A percentile compares a stretch with the other conserved stretches of the same genome.
Evolutionary conservation across 2,113 vertebrate species (phyloP).

Genomic region (Paracanthobrama guichenoti): DNA sequence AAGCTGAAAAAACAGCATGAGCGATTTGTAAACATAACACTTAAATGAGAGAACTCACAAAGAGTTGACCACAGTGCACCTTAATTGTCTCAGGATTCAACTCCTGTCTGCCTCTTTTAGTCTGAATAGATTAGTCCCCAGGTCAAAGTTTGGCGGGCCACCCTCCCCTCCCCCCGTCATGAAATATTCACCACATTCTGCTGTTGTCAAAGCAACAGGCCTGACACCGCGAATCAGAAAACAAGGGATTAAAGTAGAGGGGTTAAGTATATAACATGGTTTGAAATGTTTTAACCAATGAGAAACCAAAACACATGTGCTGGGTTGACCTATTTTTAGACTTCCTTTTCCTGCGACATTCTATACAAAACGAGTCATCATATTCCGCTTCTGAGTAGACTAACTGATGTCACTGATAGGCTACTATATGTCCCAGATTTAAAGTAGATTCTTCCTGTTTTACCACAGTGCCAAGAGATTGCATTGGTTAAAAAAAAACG

Average conservation of each 20-base stretch:
- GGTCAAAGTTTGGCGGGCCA: slow-evolving; percentile 32
- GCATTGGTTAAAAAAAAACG: neutral
- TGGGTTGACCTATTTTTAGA: slow-evolving; percentile 25
- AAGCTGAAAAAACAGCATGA: slow-evolving; percentile 16
- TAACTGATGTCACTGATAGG: neutral
- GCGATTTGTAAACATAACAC: neutral
- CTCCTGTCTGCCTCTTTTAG: slow-evolving; percentile 22
- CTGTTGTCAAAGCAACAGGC: slow-evolving; percentile 53
- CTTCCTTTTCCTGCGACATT: slow-evolving; percentile 32
- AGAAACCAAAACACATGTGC: slow-evolving; percentile 4
- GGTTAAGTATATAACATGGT: slow-evolving; percentile 17
- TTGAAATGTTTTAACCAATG: neutral
- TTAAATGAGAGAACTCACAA: slow-evolving; percentile 31
- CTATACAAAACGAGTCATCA: neutral
- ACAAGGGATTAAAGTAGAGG: slow-evolving; percentile 34
- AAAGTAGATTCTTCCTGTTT: slow-evolving; percentile 11
- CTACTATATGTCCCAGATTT: slow-evolving; percentile 3
- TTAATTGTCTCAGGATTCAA: slow-evolving; percentile 39
- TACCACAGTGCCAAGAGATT: neutral
- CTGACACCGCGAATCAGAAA: neutral
- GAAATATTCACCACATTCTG: slow-evolving; percentile 51
- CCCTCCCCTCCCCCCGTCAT: slow-evolving; percentile 47
- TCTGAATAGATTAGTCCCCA: slow-evolving; percentile 51
- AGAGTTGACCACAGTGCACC: neutral
- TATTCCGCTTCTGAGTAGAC: neutral